Evolutionary conservation across 2,113 vertebrate genomes (phyloP), one percentile per base, ranked within the genome.

Genomic region (Gambusia affinis): DNA sequence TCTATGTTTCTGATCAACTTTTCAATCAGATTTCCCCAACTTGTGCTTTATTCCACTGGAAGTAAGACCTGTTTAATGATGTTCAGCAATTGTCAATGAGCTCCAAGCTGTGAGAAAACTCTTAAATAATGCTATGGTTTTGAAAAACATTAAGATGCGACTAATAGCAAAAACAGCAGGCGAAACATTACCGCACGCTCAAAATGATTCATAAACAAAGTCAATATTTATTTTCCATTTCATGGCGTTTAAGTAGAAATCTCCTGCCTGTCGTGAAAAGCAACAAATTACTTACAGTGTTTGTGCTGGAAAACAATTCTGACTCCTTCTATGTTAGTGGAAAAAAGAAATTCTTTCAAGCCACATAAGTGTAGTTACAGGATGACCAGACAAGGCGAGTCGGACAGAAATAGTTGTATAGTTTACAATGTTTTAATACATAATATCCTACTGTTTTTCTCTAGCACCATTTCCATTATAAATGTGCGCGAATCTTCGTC

Each of bases 101-200:
- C 64, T 72, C 27, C 84, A 74, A 86, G 84, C 91, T 85, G 85
- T 75, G 87, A 81, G 68, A 51, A 28, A 8, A 15, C 67, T 70
- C 76, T 75, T 79, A 80, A 88, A 79, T 70, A 85, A 85, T 42
- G 73, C 62, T 73, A 68, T 14, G 27, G 72, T 85, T 84, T 86
- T 51, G 15, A 79, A 83, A 79, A 75, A 75, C 72, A 79, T 78
- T 68, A 71, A 74, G 51, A 82, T 70, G 63, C 44, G 60, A 31
- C 75, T 81, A 84, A 85, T 71, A 83, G 76, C 67, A 85, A 85
- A 87, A 86, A 76, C 82, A 88, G 80, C 82, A 79, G 83, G 76
- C 71, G 70, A 80, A 85, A 76, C 73, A 84, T 88, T 87, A 86
- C 67, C 6, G 29, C 24, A 3, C 73, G 83, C 78, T 47, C 69